Evolutionary conservation across 2,113 vertebrate species (phyloP), one percentile per base, ranked within the genome.

Genomic region (Parus major): DNA sequence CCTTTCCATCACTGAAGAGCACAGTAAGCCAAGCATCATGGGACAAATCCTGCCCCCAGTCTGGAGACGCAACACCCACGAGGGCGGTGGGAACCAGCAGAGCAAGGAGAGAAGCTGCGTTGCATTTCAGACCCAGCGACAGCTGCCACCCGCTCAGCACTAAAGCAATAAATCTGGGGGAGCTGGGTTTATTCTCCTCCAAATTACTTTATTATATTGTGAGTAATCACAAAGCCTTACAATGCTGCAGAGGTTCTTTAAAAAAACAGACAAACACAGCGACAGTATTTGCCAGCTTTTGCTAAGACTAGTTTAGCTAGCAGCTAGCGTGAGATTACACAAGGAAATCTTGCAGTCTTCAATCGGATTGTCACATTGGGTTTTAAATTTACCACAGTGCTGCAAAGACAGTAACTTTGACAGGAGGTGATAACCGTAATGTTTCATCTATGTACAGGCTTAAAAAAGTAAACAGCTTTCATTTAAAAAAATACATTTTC

Each of bases 151-250:
- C 3, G 60, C 46, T 49, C 46, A 81, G 39, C 33, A 5, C 29
- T 63, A 66, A 83, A 47, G 33, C 52, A 94, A 92, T 68, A 92
- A 90, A 93, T 64, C 87, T 25, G 2, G 52, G 53, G 70, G 24
- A 88, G 92, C 61, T 69, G 72, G 41, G 6, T 71, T 90, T 88
- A 46, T 94, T 95, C 85, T 95, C 71, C 92, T 95, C 90, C 60
- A 86, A 86, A 96, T 86, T 82, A 84, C 93, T 96, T 97, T 96
- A 96, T 97, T 95, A 71, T 71, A 47, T 46, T 57, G 64, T 93
- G 93, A 82, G 65, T 73, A 92, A 95, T 78, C 94, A 94, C 92
- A 88, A 88, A 96, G 90, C 76, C 86, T 92, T 93, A 93, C 82
- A 97, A 68, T 33, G 82, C 82, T 83, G 93, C 85, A 53, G 89